Conservation (phyloP, 2,113 vertebrate genomes). For the Ifrita kowaldi region DNA sequence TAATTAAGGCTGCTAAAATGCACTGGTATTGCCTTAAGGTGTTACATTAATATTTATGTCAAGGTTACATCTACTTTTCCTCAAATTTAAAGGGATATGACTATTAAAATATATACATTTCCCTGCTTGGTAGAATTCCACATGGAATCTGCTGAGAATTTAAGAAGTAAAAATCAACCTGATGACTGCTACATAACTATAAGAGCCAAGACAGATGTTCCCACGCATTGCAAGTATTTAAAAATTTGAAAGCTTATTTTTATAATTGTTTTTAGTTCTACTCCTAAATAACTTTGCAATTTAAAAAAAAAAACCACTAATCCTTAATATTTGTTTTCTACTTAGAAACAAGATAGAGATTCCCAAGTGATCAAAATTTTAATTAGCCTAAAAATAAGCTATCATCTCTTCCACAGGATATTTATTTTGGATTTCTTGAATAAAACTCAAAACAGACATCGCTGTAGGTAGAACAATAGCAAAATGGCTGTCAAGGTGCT, state of each 20-base stretch:
- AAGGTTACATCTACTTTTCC: not conserved
- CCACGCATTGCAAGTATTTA: not conserved
- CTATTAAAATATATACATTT: not conserved
- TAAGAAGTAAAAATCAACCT: not conserved
- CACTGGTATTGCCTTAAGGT: not conserved
- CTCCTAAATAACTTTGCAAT: not conserved
- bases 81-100: not conserved
- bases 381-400: not conserved
- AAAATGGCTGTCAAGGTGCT: not conserved
- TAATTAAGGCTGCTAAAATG: not conserved
- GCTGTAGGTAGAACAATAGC: accelerated
- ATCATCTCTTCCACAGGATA: not conserved
- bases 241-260: not conserved
- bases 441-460: not conserved
- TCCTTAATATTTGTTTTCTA: not conserved
- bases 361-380: not conserved
- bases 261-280: not conserved
- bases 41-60: conserved; percentile 20
- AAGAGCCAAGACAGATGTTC: not conserved
- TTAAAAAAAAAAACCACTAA: not conserved
- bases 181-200: not conserved
- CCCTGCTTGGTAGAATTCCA: not conserved
- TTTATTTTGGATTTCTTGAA: not conserved
- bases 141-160: not conserved
- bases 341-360: not conserved